phyloP scores from a whole-genome alignment of 2,113 vertebrate species.

The Procapra przewalskii region DNA sequence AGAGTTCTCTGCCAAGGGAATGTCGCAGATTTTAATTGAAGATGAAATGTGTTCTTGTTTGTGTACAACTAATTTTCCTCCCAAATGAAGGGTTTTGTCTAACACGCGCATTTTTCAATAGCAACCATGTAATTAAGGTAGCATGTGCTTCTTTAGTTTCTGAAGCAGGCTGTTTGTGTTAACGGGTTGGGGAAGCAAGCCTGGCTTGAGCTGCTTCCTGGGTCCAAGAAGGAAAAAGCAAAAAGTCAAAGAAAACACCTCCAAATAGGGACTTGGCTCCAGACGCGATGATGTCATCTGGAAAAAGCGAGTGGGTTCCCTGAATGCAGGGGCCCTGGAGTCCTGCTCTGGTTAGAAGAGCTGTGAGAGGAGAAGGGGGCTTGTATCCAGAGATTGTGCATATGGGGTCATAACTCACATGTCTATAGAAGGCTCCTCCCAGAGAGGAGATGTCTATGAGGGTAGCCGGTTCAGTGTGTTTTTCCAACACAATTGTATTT shows the following conservation, averaged over 20 bases:
- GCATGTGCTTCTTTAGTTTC: not conserved
- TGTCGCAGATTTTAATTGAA: not conserved
- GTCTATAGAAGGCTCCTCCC: not conserved
- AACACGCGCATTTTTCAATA: not conserved
- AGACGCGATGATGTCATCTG: not conserved
- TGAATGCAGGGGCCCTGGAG: not conserved
- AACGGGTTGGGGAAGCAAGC: not conserved
- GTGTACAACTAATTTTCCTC: constrained; percentile 45
- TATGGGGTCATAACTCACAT: not conserved
- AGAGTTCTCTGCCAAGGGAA: not conserved
- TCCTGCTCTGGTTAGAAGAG: not conserved
- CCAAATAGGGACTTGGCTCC: not conserved
- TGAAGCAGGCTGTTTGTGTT: not conserved
- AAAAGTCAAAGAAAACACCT: not conserved
- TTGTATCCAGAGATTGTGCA: not conserved
- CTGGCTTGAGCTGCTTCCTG: not conserved
- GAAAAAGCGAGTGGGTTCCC: not conserved
- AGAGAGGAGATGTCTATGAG: not conserved
- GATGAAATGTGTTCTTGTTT: constrained; percentile 42
- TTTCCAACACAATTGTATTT: not conserved
- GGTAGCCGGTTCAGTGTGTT: not conserved
- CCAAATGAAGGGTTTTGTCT: constrained; percentile 51
- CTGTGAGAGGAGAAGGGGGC: not conserved
- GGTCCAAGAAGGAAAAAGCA: not conserved
- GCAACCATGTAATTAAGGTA: not conserved